Percentiles rank a stretch among this genome's conserved stretches.
phyloP scores from a whole-genome alignment of 23 tunicate species.

The Trididemnum miniatum region DNA sequence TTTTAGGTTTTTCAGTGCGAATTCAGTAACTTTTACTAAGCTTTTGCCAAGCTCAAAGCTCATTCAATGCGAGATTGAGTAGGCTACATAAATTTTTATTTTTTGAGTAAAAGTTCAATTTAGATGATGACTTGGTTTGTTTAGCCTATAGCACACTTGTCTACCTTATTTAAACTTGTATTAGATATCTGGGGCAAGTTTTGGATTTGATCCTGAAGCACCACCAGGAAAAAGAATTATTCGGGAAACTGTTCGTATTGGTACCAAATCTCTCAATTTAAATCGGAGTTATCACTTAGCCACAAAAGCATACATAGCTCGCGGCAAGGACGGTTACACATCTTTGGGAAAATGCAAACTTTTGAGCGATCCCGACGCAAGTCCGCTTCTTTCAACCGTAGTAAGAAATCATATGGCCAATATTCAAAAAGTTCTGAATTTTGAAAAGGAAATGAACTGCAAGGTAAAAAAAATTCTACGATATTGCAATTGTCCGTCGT shows the following conservation, averaged over 20 bases:
- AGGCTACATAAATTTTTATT: too few relatives aligned
- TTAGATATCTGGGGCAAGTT: slow-evolving; percentile 61
- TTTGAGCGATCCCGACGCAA: slow-evolving; percentile 72
- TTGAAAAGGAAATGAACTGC: slow-evolving; percentile 41
- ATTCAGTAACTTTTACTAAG: too few relatives aligned
- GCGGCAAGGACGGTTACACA: slow-evolving; percentile 81
- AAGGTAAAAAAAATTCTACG: slow-evolving; percentile 52
- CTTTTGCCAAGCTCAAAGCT: too few relatives aligned
- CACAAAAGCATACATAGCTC: slow-evolving; percentile 90
- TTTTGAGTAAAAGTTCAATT: too few relatives aligned
- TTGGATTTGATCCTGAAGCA: slow-evolving; percentile 56
- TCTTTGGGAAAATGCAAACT: slow-evolving; percentile 42
- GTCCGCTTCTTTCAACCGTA: slow-evolving; percentile 78
- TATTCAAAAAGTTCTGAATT: slow-evolving; percentile 36
- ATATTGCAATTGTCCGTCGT: too few relatives aligned
- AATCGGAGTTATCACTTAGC: slow-evolving; percentile 52
- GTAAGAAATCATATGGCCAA: slow-evolving; percentile 78
- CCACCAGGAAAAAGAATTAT: slow-evolving; percentile 44
- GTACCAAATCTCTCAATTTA: slow-evolving; percentile 42
- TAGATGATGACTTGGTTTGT: too few relatives aligned
- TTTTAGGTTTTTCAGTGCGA: too few relatives aligned
- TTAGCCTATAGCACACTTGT: too few relatives aligned
- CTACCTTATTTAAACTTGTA: too few relatives aligned
- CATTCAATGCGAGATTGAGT: too few relatives aligned
- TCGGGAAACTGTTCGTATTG: slow-evolving; percentile 34